These are phyloP conservation scores for Teleogryllus oceanicus DNA, from an alignment of 2,888 invertebrate genomes.

Conservation along the genomic window DNA sequence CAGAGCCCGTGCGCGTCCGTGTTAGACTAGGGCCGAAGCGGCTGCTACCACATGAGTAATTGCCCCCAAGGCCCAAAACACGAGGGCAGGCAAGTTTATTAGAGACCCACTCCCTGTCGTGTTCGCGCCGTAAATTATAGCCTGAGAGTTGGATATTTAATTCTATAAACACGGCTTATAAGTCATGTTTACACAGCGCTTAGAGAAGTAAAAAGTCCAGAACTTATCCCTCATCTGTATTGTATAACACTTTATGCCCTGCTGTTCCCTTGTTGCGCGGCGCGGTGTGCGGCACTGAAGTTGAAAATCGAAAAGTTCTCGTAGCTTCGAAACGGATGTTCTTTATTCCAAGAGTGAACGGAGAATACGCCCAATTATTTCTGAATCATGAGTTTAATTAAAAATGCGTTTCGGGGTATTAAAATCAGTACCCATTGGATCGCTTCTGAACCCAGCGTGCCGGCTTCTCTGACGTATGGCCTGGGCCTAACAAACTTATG, in stretches of 20 bases:
- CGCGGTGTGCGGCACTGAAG: neutral
- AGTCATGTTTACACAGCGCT: conserved; percentile 5
- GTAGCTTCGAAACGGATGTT: neutral
- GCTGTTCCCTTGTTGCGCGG: neutral
- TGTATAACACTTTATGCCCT: conserved; percentile 5
- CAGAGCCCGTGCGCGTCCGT: too few species aligned
- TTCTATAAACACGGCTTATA: conserved; percentile 18
- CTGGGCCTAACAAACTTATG: too few species aligned
- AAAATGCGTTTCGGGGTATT: too few species aligned
- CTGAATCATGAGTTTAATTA: too few species aligned
- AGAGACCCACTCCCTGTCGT: neutral
- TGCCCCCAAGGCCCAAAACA: neutral
- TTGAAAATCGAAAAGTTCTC: neutral
- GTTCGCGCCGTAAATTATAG: conserved; percentile 7
- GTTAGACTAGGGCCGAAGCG: too few species aligned
- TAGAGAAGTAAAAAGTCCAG: neutral
- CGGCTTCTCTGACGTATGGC: too few species aligned
- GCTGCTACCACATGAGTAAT: neutral
- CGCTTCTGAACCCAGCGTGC: too few species aligned
- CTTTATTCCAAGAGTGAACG: neutral
- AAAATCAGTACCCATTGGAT: too few species aligned
- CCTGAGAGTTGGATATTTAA: neutral
- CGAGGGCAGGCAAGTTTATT: conserved; percentile 5
- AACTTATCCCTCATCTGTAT: conserved; percentile 6
- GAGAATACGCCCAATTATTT: neutral